Percentiles rank a stretch among this genome's conserved stretches.
phyloP scores from a whole-genome alignment of 2,888 invertebrate species.

The Leptinotarsa juncta region DNA sequence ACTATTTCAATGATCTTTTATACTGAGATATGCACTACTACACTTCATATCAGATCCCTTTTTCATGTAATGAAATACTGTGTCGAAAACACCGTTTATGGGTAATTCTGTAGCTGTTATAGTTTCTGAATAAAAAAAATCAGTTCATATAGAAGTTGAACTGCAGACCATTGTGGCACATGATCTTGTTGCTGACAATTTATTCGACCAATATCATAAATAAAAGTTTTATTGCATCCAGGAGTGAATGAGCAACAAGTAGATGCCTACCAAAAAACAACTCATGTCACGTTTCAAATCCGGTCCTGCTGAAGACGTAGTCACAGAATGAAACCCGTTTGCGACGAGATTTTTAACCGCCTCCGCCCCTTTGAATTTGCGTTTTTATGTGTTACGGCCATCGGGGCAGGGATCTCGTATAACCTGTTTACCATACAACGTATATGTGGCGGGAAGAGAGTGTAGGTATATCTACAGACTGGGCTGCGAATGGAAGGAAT shows the following conservation, averaged over 20 bases:
- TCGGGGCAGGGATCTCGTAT: constrained; percentile 60
- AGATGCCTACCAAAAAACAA: neutral
- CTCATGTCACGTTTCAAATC: neutral
- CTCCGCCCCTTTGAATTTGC: constrained; percentile 64
- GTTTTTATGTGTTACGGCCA: constrained; percentile 54
- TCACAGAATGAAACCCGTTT: constrained; percentile 54
- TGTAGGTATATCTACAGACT: constrained; percentile 22
- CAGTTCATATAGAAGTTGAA: too few relatives aligned
- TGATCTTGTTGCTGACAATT: too few relatives aligned
- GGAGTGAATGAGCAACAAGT: neutral
- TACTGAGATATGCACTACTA: too few relatives aligned
- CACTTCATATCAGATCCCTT: too few relatives aligned
- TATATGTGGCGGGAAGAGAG: constrained; percentile 48
- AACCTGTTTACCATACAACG: constrained; percentile 60
- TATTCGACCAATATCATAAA: too few relatives aligned
- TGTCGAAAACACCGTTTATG: too few relatives aligned
- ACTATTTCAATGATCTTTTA: too few relatives aligned
- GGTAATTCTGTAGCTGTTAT: too few relatives aligned
- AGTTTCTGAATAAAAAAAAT: too few relatives aligned
- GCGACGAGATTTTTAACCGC: constrained; percentile 62
- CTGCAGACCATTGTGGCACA: too few relatives aligned
- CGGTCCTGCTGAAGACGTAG: constrained; percentile 28
- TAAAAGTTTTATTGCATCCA: too few relatives aligned
- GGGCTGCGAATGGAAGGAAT: constrained; percentile 14
- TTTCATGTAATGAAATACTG: too few relatives aligned